These are phyloP conservation scores for Pyrochroa serraticornis DNA, from an alignment of 2,888 invertebrate species.

Conservation along the genomic window DNA sequence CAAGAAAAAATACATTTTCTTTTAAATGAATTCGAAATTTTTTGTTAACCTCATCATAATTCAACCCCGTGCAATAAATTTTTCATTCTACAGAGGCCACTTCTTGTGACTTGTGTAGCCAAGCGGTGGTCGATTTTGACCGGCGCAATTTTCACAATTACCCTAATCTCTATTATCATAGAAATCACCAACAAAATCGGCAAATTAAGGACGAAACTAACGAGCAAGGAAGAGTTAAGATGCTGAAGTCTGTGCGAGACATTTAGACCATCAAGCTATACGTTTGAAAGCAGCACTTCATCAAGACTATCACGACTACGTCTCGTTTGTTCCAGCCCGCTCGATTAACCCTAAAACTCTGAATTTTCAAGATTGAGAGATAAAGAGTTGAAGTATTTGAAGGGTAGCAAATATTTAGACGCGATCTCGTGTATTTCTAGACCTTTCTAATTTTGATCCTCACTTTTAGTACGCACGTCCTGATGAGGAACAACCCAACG, in stretches of 20 bases:
- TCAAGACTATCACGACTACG: slow-evolving; percentile 98
- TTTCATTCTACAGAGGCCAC: no score
- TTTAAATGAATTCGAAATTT: no score
- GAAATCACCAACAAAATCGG: slow-evolving; percentile 71
- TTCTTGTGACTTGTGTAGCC: no score
- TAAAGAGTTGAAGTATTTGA: slow-evolving; percentile 77
- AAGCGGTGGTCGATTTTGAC: no score
- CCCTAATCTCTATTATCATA: no score
- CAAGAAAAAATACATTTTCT: no score
- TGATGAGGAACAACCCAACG: slow-evolving; percentile 78
- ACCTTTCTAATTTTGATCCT: slow-evolving; percentile 88
- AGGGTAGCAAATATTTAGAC: slow-evolving; percentile 91
- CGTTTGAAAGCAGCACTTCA: slow-evolving; percentile 55
- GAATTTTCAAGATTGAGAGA: slow-evolving; percentile 65
- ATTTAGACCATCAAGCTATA: slow-evolving; percentile 90
- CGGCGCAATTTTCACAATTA: no score
- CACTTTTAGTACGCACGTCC: slow-evolving; percentile 78
- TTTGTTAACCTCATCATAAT: no score
- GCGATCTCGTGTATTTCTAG: slow-evolving; percentile 99
- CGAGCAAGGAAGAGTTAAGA: slow-evolving; percentile 92
- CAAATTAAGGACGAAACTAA: slow-evolving; percentile 80
- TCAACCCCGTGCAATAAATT: no score
- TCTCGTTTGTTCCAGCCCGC: slow-evolving; percentile 71
- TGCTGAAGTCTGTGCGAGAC: slow-evolving; percentile 86
- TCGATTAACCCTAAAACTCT: no score